A percentile compares a stretch with the other conserved stretches of the same genome.
phyloP scores from a whole-genome alignment of 2,888 invertebrate genomes.

The Andrena praecox region DNA sequence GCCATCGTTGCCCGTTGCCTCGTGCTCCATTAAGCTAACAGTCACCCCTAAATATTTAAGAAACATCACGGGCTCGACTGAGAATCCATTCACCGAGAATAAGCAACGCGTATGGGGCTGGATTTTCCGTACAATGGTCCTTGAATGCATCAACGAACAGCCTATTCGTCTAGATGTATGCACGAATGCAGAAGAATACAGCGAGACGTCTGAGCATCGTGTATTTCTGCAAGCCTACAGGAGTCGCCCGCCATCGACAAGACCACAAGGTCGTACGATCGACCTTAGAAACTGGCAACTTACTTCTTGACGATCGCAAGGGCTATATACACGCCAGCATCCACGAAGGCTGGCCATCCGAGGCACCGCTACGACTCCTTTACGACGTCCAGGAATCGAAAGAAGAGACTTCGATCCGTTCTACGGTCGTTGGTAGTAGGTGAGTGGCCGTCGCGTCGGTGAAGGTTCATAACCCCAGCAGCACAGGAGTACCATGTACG shows the following conservation, averaged over 20 bases:
- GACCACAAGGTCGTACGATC: constrained; percentile 39
- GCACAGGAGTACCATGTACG: constrained; percentile 29
- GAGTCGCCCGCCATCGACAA: constrained; percentile 6
- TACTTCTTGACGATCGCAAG: neutral
- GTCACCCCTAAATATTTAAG: neutral
- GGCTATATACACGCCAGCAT: neutral
- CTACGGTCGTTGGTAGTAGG: constrained; percentile 33
- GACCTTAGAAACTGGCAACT: constrained; percentile 26
- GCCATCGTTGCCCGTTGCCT: neutral
- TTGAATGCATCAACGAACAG: no score
- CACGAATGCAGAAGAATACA: neutral
- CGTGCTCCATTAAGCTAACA: constrained; percentile 8
- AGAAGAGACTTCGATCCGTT: constrained; percentile 47
- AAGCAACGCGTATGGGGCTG: no score
- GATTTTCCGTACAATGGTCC: no score
- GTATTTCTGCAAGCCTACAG: neutral
- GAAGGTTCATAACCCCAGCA: constrained; percentile 68
- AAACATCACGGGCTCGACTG: neutral
- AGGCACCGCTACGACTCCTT: constrained; percentile 34
- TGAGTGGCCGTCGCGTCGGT: constrained; percentile 47
- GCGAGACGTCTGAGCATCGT: neutral
- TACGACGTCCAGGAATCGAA: constrained; percentile 43
- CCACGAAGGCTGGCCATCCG: neutral
- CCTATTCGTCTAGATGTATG: neutral
- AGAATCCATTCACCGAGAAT: neutral